Evolutionary conservation across 2,797 vertebrate species (phyloP), one percentile per base, ranked within the genome.

Genomic region (Periparus ater): DNA sequence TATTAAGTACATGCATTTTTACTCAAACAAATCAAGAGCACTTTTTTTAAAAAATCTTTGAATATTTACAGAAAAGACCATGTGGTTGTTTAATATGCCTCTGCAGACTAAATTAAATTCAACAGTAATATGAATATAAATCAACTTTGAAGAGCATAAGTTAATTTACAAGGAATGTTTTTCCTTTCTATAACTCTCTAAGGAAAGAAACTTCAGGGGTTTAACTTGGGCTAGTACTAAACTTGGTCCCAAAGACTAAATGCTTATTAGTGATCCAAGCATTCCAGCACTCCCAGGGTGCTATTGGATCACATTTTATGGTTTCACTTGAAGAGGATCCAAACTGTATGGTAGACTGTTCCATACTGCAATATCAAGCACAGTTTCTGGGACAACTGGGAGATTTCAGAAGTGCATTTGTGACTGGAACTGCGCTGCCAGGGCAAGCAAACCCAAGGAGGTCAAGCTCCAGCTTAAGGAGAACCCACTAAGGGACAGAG

Each of bases 11-110:
- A 58, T 34, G 62, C 50, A 82, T 79, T 95, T 93, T 96, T 91
- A 96, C 95, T 97, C 81, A 93, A 89, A 91, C 82, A 93, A 94
- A 96, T 93, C 30, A 63, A 66, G 75, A 88, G 67, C 27, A 79
- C 11, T 1, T 29, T 68, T 95, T 62, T 25, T 2, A 13, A 13
- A 13, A 42, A 42, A 2, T 45, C 54, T 65, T 63, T 85, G 70
- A 66, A 95, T 94, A 93, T 93, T 96, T 94, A 94, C 73, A 75
- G 67, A 88, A 75, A 90, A 89, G 78, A 79, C 40, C 15, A 21
- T 29, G 70, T 68, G 62, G 74, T 83, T 81, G 27, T 89, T 95
- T 92, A 91, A 94, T 50, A 92, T 66, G 48, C 51, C 60, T 91
- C n/a, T 60, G 40, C 78, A 95, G 58, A 79, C 11, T 66, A 88